Evolutionary conservation across 1,140 invertebrate species (phyloP), one percentile per base, ranked within the genome.

Genomic region (Cataglyphis hispanica): DNA sequence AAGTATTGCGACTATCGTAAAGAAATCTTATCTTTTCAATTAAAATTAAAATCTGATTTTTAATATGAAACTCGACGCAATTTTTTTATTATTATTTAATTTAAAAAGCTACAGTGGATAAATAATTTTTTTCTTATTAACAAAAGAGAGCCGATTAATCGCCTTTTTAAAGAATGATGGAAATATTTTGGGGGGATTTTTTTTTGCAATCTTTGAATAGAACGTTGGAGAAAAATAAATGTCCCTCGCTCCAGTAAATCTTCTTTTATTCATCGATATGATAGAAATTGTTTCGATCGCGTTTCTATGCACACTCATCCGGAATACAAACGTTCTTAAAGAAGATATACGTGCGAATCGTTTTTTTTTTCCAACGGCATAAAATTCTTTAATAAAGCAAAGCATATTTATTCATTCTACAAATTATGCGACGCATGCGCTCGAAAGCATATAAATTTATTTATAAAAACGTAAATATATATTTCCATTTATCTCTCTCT

Each of bases 171-270:
- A 66, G 27, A 64, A 13, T 7, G 27, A 63, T 67, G 34, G 34
- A 67, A 63, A n/a, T 34, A 64, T 61, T 0, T 76, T 72, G n/a
- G n/a, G n/a, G n/a, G n/a, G n/a, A n/a, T 37, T 72, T 25, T 58
- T 56, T 7, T 31, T 31, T 31, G 7, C 22, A 16, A 16, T 58
- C 61, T 37, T 66, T 50, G 40, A 66, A 25, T 3, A 1, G 10
- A 50, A 19, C 25, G 8, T 67, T 34, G 4, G 5, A 56, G 31
- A 40, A 56, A 56, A 67, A 56, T 67, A n/a, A 67, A 67, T 8
- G 16, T 43, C 53, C 34, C 25, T 16, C 34, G 8, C 31, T 67
- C 56, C 22, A 31, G 1, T 63, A 67, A 80, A 40, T 80, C 16
- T 13, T 40, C 46, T 56, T 40, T 80, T 25, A 40, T 11, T 80